Base-by-base conservation (phyloP, 2,888 invertebrate species). In the Temnothorax unifasciatus region DNA sequence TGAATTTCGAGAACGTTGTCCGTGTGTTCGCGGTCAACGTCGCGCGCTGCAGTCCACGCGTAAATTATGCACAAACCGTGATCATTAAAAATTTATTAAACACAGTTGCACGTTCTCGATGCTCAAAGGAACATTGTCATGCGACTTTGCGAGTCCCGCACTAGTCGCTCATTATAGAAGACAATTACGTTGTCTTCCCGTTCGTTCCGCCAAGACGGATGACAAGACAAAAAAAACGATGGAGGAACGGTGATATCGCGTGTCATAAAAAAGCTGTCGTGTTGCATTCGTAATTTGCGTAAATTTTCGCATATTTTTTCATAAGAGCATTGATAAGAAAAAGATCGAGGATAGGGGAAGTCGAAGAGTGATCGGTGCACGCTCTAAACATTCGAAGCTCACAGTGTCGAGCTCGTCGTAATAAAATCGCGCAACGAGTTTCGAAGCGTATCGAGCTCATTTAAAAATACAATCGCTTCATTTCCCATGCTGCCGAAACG, bases 11-110 rank as follows among this genome's bases (percentile, higher is more conserved):
- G 57, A 54, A 54, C 25, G 38, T 41, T 41, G 63, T 41, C 18
- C 38, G 25, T 21, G 52, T n/a, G 25, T 34, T 21, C 21, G 11
- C 57, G 57, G n/a, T 29, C 54, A 34, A 47, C 71, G 13, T 66
- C 52, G 52, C 69, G 57, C 44, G 44, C 11, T 79, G 21, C 57
- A 15, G 44, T 29, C 54, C 44, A 41, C 29, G 44, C 21, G 29
- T 47, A 69, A 79, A 47, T 79, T 47, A 69, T 57, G 69, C 57
- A 34, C 57, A 57, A 77, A 69, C 57, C 15, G 69, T 38, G 69
- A 34, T 59, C 57, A 57, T 79, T 79, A 79, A 79, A 79, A 79
- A 69, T 59, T 69, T 71, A 79, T 79, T 69, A 69, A 79, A 69
- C 57, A 57, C 21, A 29, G n/a, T 57, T n/a, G 4, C 57, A n/a